These are phyloP conservation scores for Esox niger DNA, from an alignment of 2,113 vertebrate genomes.

Conservation along the genomic window DNA sequence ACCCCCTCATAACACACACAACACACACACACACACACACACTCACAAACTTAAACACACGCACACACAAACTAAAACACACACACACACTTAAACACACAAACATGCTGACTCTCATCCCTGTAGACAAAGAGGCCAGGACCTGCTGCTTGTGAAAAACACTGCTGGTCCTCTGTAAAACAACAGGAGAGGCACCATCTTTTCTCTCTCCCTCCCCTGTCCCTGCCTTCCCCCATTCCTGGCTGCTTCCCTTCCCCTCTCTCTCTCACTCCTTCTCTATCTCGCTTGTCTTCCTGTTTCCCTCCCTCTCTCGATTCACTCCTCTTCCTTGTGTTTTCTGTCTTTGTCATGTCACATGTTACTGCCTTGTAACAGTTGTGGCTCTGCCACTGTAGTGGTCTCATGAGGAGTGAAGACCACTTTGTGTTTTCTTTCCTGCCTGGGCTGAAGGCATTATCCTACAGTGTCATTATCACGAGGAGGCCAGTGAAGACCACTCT, in stretches of 20 bases:
- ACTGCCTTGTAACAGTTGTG: neutral
- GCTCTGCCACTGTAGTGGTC: neutral
- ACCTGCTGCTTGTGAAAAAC: no score
- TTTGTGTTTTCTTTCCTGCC: no score
- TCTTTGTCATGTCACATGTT: neutral
- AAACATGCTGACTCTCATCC: no score
- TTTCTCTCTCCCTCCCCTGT: slow-evolving; percentile 4
- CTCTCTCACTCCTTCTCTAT: slow-evolving; percentile 12
- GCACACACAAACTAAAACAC: no score
- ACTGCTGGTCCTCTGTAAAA: no score
- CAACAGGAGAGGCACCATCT: neutral
- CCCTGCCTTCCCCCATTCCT: slow-evolving; percentile 11
- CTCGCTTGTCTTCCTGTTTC: no score
- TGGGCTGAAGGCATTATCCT: neutral
- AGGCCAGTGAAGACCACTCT: no score
- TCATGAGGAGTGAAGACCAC: no score
- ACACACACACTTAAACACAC: neutral
- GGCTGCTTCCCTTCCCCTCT: slow-evolving; percentile 6
- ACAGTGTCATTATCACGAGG: neutral
- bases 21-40: no score
- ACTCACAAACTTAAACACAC: no score
- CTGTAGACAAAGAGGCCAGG: no score
- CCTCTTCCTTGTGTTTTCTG: neutral
- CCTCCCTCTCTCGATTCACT: neutral
- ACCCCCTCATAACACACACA: no score